These are phyloP conservation scores for Amblyraja radiata DNA, from an alignment of 2,797 vertebrate species.

Conservation along the genomic window DNA sequence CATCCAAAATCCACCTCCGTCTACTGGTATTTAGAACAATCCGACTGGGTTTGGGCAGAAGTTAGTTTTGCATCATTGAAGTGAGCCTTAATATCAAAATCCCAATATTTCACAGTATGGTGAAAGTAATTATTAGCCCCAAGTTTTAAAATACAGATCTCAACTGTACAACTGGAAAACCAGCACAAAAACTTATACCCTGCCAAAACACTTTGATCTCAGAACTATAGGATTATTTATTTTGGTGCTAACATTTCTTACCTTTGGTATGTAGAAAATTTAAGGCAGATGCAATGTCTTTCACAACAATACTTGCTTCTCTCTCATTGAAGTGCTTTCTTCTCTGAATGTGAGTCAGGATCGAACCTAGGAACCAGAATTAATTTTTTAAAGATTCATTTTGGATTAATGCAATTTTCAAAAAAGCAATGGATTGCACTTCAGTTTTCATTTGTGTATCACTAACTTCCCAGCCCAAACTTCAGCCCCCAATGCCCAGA, in stretches of 20 bases:
- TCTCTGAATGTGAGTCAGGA: constrained; percentile 88
- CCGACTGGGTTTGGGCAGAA: no score
- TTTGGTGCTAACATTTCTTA: constrained; percentile 43
- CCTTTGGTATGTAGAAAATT: constrained; percentile 96
- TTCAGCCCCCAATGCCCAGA: background rate
- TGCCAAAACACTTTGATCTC: background rate
- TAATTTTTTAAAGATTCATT: background rate
- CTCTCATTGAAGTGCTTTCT: constrained; percentile 86
- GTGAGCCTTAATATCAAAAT: no score
- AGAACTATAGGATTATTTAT: background rate
- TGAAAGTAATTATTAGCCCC: no score
- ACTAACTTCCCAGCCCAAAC: background rate
- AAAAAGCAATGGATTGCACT: background rate
- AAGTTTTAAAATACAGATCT: background rate
- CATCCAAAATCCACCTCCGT: no score
- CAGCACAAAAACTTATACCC: background rate
- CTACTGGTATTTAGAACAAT: no score
- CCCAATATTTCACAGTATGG: no score
- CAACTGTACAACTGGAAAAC: background rate
- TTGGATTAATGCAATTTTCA: background rate
- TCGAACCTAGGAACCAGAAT: constrained; percentile 66
- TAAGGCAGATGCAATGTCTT: constrained; percentile 82
- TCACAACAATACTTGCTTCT: constrained; percentile 89
- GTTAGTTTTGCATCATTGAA: no score
- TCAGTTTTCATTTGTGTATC: background rate